Evolutionary conservation across 2,888 invertebrate species (phyloP), one percentile per base, ranked within the genome.

Genomic region (Drosophila setosimentum): DNA sequence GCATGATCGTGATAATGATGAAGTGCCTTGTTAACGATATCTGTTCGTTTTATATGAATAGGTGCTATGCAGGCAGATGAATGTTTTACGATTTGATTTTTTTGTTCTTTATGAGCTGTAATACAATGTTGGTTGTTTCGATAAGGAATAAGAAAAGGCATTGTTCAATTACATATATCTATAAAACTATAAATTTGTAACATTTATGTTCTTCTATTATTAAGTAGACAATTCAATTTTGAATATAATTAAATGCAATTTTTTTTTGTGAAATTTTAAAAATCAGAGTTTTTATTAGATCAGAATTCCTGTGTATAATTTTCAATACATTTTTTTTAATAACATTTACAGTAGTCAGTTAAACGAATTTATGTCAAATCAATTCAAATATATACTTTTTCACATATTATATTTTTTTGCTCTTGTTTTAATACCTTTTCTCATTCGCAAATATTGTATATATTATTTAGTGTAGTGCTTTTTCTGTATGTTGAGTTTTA

Each of bases 121-220:
- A 66, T 66, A 54, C 24, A 68, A 68, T 65, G 32, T 8, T 51
- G 55, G 45, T 66, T 73, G 57, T 35, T 65, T 64, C 53, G 83
- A 86, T 76, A 64, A 70, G 67, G 73, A 89, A 89, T 89, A 82
- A 78, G 85, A 87, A 85, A 89, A 87, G 87, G 84, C 82, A 82
- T 82, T 85, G 59, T 76, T 71, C 60, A 32, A 68, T 58, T 33
- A 68, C 42, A 63, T 37, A 68, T 49, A 63, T 37, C 33, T 21
- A 55, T 59, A 37, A 45, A 55, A 59, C 54, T 40, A 21, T 30
- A 61, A 64, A 57, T 68, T 62, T 67, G 30, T 61, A 42, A 29
- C 16, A 13, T 49, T 30, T 24, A 35, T 16, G 48, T 45, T 33
- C 55, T 24, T 10, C 5, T 29, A 27, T 8, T 45, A 24, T 45